These are phyloP conservation scores for Tiliacea aurago DNA, from an alignment of 2,888 invertebrate species.

Conservation along the genomic window DNA sequence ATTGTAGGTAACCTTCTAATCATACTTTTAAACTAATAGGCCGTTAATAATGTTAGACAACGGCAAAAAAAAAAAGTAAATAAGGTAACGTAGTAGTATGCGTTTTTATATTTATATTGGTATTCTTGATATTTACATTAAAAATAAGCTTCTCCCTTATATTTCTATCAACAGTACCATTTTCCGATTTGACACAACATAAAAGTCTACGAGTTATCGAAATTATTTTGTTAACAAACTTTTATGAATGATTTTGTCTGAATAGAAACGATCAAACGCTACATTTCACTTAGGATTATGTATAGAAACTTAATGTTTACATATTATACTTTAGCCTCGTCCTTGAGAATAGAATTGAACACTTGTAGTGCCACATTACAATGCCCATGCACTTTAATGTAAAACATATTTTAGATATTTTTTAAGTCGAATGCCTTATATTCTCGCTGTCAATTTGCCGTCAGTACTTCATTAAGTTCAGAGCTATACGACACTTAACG, in stretches of 20 bases:
- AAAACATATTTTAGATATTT: too few species aligned
- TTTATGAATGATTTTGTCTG: not conserved
- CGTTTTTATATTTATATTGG: not conserved
- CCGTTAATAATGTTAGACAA: not conserved
- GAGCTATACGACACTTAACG: too few species aligned
- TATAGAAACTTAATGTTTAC: too few species aligned
- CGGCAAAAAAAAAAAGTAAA: not conserved
- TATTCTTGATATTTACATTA: not conserved
- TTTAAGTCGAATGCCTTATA: too few species aligned
- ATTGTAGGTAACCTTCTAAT: not conserved
- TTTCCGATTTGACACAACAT: not conserved
- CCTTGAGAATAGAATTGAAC: too few species aligned
- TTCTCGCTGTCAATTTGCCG: too few species aligned
- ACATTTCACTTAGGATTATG: not conserved
- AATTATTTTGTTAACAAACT: not conserved
- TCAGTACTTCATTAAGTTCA: too few species aligned
- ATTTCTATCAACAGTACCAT: not conserved
- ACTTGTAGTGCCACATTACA: too few species aligned
- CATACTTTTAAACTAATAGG: too few species aligned
- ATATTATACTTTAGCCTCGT: not conserved
- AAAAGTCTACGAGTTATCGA: not conserved
- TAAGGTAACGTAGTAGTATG: not conserved
- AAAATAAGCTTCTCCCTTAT: not conserved
- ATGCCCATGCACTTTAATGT: too few species aligned
- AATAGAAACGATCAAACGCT: not conserved